Evolutionary conservation across 2,113 vertebrate species (phyloP).

Genomic region (Aleadryas rufinucha): DNA sequence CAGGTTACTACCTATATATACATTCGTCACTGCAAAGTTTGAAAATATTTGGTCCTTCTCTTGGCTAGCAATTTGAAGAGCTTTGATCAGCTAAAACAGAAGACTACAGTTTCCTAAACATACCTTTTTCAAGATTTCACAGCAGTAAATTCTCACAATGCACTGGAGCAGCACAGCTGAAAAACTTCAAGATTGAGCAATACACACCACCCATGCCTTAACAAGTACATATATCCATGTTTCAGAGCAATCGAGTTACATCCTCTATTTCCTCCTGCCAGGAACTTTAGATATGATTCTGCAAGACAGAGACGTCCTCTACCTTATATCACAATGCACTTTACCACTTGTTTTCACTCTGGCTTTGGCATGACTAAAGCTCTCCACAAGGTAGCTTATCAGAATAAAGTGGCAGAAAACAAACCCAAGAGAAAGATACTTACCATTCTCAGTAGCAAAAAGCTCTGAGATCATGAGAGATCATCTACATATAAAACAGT

Average conservation of each 20-base stretch:
- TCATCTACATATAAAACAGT: background rate
- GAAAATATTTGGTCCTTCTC: background rate
- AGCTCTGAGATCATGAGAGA: background rate
- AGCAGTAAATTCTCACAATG: background rate
- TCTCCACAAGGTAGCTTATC: background rate
- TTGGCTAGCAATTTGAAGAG: background rate
- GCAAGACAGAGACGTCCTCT: background rate
- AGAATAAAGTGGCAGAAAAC: background rate
- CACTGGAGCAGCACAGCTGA: background rate
- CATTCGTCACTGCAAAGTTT: background rate
- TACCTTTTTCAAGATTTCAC: background rate
- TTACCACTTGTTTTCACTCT: background rate
- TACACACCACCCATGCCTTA: background rate
- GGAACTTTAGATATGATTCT: background rate
- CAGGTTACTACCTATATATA: background rate
- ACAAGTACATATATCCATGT: rapidly evolving
- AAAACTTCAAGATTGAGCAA: background rate
- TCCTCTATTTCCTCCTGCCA: background rate
- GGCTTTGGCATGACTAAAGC: background rate
- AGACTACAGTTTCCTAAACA: background rate
- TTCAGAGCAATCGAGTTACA: background rate
- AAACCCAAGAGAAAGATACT: background rate
- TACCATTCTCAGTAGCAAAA: background rate
- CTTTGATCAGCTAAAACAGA: background rate
- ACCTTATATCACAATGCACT: background rate